Conservation (phyloP, 1,140 invertebrate genomes). For the Protaetia brevitarsis region DNA sequence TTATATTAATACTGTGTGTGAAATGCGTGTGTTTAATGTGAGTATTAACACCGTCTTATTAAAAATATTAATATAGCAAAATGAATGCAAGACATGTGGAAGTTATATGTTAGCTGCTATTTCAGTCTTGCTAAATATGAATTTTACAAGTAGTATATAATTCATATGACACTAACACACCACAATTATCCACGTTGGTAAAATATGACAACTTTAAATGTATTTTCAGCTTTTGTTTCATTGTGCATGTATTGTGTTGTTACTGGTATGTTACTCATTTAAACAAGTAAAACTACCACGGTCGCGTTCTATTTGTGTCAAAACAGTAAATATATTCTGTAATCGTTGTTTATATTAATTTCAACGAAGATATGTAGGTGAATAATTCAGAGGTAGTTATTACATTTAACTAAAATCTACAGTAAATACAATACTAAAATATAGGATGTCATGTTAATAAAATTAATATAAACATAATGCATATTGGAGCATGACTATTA, state of each 20-base stretch:
- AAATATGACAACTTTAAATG: background rate
- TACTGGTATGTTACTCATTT: no score
- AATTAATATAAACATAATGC: background rate
- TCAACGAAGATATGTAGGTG: background rate
- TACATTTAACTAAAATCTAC: constrained; percentile 14
- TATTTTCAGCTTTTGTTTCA: no score
- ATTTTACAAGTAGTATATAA: background rate
- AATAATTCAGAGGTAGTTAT: constrained; percentile 3
- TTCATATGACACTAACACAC: background rate
- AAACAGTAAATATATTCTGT: background rate
- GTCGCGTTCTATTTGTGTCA: no score
- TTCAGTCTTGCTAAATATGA: background rate
- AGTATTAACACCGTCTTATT: background rate
- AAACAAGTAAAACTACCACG: no score
- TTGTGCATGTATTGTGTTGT: no score
- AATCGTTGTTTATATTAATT: background rate
- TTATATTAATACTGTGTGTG: background rate
- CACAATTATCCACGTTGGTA: background rate
- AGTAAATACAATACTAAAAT: constrained; percentile 20
- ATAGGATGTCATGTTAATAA: background rate
- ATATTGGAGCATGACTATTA: no score
- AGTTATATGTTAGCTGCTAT: background rate
- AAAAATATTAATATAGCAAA: background rate
- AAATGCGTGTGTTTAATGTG: no score
- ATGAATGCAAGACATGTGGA: background rate